Evolutionary conservation across 2,888 invertebrate genomes (phyloP).

Genomic region (Ceriagrion tenellum): DNA sequence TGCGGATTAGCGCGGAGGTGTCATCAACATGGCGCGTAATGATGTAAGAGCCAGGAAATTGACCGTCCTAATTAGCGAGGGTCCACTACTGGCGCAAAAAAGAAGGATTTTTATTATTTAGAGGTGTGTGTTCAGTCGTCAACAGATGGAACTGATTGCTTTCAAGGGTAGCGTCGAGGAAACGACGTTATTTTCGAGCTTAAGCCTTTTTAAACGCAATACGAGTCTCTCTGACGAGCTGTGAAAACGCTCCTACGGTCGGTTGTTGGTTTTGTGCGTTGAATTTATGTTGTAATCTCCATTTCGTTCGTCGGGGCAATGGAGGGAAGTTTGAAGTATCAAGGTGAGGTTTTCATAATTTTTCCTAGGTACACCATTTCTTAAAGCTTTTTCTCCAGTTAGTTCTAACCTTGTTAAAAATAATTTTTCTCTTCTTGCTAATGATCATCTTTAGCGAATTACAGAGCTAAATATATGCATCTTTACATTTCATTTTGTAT

Average conservation of each 20-base stretch:
- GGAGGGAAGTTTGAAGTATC: no score
- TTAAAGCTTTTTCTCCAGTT: no score
- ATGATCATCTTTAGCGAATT: no score
- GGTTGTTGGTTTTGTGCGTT: not conserved
- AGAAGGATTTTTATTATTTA: not conserved
- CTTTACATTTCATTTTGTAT: no score
- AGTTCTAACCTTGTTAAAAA: no score
- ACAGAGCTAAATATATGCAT: no score
- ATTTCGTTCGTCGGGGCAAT: no score
- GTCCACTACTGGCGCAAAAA: not conserved
- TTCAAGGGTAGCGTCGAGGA: not conserved
- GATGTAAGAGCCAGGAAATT: not conserved
- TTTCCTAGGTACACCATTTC: no score
- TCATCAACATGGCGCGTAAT: not conserved
- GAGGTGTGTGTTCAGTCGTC: not conserved
- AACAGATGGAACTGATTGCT: not conserved
- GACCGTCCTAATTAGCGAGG: not conserved
- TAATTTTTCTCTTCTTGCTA: no score
- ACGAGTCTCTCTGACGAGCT: no score
- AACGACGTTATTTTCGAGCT: not conserved
- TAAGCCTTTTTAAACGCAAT: not conserved
- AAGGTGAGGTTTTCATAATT: no score
- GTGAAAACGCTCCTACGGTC: not conserved
- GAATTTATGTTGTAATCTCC: no score
- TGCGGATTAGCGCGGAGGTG: not conserved